A percentile compares a stretch with the other conserved stretches of the same genome.
Evolutionary conservation across 2,113 vertebrate species (phyloP).

Genomic region (Peromyscus leucopus): DNA sequence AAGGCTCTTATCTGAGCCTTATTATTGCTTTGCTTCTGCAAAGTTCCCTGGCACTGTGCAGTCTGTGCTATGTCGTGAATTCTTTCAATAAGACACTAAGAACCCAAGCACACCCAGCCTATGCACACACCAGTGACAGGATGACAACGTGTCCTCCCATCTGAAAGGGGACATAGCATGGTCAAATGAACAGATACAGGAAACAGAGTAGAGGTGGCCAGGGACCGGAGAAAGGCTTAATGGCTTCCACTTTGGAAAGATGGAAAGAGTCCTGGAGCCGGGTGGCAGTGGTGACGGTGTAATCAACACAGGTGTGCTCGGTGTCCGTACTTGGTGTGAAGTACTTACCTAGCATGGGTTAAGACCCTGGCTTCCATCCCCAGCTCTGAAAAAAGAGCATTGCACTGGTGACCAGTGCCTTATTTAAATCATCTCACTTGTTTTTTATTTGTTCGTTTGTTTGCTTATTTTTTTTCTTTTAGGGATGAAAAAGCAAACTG

Average conservation of each 20-base stretch:
- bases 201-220: no score
- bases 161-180: background rate
- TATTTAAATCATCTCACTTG: background rate
- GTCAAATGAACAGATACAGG: background rate
- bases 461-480: background rate
- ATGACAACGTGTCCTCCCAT: rapidly evolving
- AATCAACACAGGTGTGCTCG: rapidly evolving
- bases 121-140: background rate
- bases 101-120: background rate
- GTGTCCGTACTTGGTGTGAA: background rate
- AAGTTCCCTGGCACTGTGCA: background rate
- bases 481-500: background rate
- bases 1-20: background rate
- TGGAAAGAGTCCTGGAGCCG: background rate
- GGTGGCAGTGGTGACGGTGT: rapidly evolving
- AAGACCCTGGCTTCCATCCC: background rate
- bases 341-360: background rate
- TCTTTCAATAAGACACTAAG: background rate
- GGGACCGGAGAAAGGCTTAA: background rate
- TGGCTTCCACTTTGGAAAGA: background rate
- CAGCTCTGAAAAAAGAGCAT: background rate
- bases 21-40: background rate
- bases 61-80: background rate
- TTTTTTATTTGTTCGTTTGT: background rate
- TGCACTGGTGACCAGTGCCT: background rate